Conservation (phyloP, 2,113 vertebrate species). For the Pachyramphus minor region DNA sequence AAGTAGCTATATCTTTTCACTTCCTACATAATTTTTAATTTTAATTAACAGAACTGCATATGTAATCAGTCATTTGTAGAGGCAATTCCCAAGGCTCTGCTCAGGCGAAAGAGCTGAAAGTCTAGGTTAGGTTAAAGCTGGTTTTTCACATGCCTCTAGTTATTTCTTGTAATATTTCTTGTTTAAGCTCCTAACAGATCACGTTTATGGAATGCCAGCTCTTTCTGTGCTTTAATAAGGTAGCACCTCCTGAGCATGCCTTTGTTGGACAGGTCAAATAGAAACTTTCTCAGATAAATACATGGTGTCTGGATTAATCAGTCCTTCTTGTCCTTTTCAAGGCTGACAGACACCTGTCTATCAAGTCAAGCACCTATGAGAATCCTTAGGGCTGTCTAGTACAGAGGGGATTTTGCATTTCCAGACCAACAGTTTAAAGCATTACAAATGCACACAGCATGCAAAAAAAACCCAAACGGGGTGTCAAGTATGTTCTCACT, state of each 20-base stretch:
- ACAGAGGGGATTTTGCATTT: background rate
- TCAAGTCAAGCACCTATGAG: background rate
- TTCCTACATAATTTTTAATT: constrained; percentile 57
- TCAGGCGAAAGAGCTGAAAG: background rate
- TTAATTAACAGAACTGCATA: constrained; percentile 63
- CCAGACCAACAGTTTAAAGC: background rate
- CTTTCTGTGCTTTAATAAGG: background rate
- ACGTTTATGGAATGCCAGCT: constrained; percentile 3
- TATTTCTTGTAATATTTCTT: constrained; percentile 25
- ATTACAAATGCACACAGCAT: background rate
- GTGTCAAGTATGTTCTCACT: background rate
- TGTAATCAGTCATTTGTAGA: constrained; percentile 24
- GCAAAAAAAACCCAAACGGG: too few relatives aligned
- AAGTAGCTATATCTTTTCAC: constrained; percentile 50
- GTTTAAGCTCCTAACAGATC: background rate
- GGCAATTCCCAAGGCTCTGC: constrained; percentile 48
- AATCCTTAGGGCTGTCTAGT: background rate
- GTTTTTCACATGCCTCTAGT: constrained; percentile 28
- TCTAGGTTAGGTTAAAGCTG: constrained; percentile 4
- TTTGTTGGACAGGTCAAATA: constrained; percentile 29
- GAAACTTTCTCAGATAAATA: background rate
- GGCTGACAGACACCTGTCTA: background rate
- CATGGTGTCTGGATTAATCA: background rate
- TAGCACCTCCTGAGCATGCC: background rate
- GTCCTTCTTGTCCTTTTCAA: background rate